Base-by-base conservation (phyloP, 1,140 invertebrate genomes). In the Drosophila pectinifera region DNA sequence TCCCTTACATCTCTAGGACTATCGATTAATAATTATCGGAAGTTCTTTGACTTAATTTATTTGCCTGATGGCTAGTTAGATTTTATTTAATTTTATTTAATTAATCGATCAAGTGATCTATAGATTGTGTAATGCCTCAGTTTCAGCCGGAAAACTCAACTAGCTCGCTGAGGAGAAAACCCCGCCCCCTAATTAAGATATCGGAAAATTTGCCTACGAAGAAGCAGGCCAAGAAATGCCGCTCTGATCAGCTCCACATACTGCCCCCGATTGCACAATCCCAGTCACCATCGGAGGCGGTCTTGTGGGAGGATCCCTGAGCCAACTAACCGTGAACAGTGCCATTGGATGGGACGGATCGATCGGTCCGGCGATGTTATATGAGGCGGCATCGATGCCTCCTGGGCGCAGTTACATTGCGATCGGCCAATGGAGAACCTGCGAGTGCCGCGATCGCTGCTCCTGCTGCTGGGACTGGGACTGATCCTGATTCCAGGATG, bases 251-350 rank as follows among this genome's bases (percentile, higher is more conserved):
- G 42, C 58, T 28, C 28, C 55, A 61, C 62, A 46, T 31, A 28
- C 42, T 31, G 26, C 22, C 24, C 36, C 22, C 45, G 41, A 31
- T 67, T 67, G 64, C 64, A 49, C 34, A 67, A 51, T 16, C 22
- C 16, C 2, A 39, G 38, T 39, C 38, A 7, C 38, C 36, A 16
- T 16, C 31, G 38, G 13, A 14, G 79, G 63, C 20, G 59, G 41
- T n/a, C 7, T 13, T 14, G 51, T 34, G 41, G 41, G 51, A 24
- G 59, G 54, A 41, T 41, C 39, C 42, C 54, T 67, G 65, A 45
- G 10, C 54, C 26, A 59, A 42, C 58, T 56, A 55, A 83, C 78
- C 83, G 83, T 77, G 81, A 88, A 78, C 49, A 36, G 22, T 31
- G 28, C 28, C 28, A 49, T 55, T n/a, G n/a, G n/a, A n/a, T n/a